Evolutionary conservation across 2,888 invertebrate species (phyloP).

Genomic region (Psylliodes chrysocephalus): DNA sequence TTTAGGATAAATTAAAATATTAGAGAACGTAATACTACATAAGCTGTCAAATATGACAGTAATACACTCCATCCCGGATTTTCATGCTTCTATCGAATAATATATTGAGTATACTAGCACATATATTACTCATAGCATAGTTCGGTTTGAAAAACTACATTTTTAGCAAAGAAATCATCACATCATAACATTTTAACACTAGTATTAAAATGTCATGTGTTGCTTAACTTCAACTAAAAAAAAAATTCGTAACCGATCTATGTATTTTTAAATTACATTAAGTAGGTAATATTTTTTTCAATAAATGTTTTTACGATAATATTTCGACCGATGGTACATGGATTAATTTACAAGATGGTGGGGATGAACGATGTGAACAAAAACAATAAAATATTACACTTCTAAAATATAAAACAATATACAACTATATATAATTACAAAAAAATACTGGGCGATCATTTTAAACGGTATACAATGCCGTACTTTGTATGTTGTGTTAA

Average conservation of each 20-base stretch:
- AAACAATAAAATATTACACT: constrained; percentile 44
- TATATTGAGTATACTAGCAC: constrained; percentile 28
- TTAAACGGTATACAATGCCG: constrained; percentile 8
- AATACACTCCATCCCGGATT: background rate
- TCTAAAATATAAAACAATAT: constrained; percentile 50
- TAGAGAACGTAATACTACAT: background rate
- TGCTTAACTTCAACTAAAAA: background rate
- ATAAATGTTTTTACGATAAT: constrained; percentile 38
- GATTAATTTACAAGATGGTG: constrained; percentile 40
- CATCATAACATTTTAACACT: too few relatives aligned
- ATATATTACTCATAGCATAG: constrained; percentile 14
- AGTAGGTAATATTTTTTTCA: constrained; percentile 36
- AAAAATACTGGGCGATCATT: constrained; percentile 44
- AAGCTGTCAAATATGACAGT: background rate
- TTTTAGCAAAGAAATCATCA: too few relatives aligned
- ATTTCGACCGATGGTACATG: constrained; percentile 31
- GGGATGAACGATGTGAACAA: constrained; percentile 36
- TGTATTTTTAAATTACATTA: constrained; percentile 37
- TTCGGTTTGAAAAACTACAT: background rate
- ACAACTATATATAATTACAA: constrained; percentile 57
- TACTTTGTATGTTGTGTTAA: too few relatives aligned
- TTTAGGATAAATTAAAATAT: too few relatives aligned
- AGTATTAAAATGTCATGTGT: background rate
- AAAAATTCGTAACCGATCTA: background rate
- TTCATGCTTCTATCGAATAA: constrained; percentile 29